Conservation (phyloP, 2,888 invertebrate genomes). For the Caenorhabditis macrosperma region DNA sequence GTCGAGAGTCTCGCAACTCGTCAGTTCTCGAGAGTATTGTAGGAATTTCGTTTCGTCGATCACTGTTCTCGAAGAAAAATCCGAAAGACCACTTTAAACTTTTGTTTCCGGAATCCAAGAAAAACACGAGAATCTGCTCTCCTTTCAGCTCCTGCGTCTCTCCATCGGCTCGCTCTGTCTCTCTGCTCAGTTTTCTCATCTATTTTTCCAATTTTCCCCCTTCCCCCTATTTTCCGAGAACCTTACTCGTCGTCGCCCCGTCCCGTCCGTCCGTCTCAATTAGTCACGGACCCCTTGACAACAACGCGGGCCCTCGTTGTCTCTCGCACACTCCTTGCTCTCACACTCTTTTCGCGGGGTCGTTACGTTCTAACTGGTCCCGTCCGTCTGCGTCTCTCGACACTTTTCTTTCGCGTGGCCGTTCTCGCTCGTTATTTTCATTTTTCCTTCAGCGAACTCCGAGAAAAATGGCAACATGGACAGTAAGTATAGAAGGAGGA, state of each 20-base stretch:
- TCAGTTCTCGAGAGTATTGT: too few species aligned
- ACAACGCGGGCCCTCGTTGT: not conserved
- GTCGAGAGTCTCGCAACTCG: too few species aligned
- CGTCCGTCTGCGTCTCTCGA: constrained; percentile 16
- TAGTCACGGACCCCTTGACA: not conserved
- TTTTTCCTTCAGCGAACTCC: not conserved
- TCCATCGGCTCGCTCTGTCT: not conserved
- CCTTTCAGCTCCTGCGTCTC: not conserved
- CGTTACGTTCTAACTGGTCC: not conserved
- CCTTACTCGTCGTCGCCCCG: too few species aligned
- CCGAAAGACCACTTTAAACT: too few species aligned
- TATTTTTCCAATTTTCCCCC: not conserved
- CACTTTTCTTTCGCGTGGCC: not conserved
- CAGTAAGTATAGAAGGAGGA: constrained; percentile 90
- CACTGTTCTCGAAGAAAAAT: too few species aligned
- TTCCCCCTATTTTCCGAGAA: not conserved
- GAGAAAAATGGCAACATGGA: constrained; percentile 85
- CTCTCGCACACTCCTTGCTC: not conserved
- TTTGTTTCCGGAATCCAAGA: too few species aligned
- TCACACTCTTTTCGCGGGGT: not conserved
- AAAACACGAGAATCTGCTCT: not conserved
- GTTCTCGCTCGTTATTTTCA: not conserved
- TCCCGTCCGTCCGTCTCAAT: too few species aligned
- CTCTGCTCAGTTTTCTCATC: not conserved
- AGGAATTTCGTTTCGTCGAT: too few species aligned